Evolutionary conservation across 2,113 vertebrate genomes (phyloP), one percentile per base, ranked within the genome.

Genomic region (Chionodraco myersi): DNA sequence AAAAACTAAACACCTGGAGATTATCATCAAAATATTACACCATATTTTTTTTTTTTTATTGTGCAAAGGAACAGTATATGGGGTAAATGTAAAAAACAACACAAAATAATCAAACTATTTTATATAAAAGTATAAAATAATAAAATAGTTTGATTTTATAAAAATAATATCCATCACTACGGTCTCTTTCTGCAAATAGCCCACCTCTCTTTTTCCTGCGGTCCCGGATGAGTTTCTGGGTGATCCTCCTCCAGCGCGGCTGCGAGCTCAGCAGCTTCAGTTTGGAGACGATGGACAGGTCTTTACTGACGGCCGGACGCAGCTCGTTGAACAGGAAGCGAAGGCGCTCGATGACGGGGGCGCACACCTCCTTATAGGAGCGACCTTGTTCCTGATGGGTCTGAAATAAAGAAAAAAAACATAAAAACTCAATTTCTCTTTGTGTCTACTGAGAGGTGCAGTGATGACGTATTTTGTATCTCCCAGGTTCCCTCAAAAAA

Each of bases 321-420:
- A 99, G 69, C 80, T 99, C 98, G 69, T 99, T 99, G 79, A 99
- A 99, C 45, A 99, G 93, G 89, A 99, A 99, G 23, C 98, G 93
- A 86, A 99, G 94, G 18, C 98, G 96, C 85, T 99, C 98, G 9
- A 99, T 97, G 64, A 99, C 97, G 6, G 97, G 98, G 45, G 97
- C 97, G 6, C 98, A 99, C 23, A 99, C 98, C 91, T 99, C 98
- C 86, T 99, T 99, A 65, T 99, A 99, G 36, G 98, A 99, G 73
- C 98, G 98, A 0, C 98, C 98, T 90, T 99, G 98, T 48, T 99
- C 98, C 86, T 99, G 98, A 89, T 99, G 98, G 0, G 98, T 99
- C 98, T 99, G 71, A 86, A 87, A 66, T 15, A 61, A 65, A 59
- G 3, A 2, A 6, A 41, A 61, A 23, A 79, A 1, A 15, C 7